These are phyloP conservation scores for Drosophila rufa DNA, from an alignment of 1,140 invertebrate genomes.

Conservation along the genomic window DNA sequence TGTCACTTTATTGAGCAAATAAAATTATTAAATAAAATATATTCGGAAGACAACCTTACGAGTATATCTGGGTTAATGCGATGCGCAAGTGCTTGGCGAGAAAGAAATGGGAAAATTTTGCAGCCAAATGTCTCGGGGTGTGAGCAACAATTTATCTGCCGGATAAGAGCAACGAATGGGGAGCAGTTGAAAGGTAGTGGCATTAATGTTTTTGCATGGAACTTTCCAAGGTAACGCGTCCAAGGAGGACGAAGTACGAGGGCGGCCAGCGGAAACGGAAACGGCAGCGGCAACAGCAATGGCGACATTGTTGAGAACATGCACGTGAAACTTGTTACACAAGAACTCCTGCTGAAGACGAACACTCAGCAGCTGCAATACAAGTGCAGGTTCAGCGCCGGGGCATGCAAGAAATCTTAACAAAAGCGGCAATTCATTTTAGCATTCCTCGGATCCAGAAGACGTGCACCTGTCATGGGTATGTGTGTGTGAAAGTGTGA, in stretches of 20 bases:
- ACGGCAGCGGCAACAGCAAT: conserved; percentile 48
- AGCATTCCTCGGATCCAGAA: conserved; percentile 71
- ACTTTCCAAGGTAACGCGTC: conserved; percentile 48
- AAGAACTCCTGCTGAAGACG: conserved; percentile 45
- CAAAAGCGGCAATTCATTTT: conserved; percentile 82
- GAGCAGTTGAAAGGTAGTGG: conserved; percentile 48
- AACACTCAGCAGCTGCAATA: conserved; percentile 30
- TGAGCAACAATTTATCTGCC: conserved; percentile 68
- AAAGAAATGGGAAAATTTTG: conserved; percentile 66
- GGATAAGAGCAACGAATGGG: conserved; percentile 54
- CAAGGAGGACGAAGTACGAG: conserved; percentile 28
- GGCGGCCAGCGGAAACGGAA: conserved; percentile 30
- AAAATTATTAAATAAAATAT: conserved; percentile 21
- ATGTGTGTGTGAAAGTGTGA: conserved; percentile 18
- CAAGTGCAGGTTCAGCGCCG: conserved; percentile 25
- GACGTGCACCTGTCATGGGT: conserved; percentile 75
- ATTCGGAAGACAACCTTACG: conserved; percentile 15
- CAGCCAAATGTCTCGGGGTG: conserved; percentile 33
- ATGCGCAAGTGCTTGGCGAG: conserved; percentile 67
- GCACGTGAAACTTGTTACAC: conserved; percentile 78
- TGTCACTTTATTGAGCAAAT: background rate
- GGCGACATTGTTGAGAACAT: conserved; percentile 79
- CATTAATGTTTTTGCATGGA: conserved; percentile 74
- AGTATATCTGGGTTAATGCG: conserved; percentile 61
- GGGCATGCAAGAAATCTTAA: conserved; percentile 76